Percentiles rank a stretch among this genome's conserved stretches.
phyloP scores from a whole-genome alignment of 1,140 invertebrate species.

The Thalassaphorura encarpata region DNA sequence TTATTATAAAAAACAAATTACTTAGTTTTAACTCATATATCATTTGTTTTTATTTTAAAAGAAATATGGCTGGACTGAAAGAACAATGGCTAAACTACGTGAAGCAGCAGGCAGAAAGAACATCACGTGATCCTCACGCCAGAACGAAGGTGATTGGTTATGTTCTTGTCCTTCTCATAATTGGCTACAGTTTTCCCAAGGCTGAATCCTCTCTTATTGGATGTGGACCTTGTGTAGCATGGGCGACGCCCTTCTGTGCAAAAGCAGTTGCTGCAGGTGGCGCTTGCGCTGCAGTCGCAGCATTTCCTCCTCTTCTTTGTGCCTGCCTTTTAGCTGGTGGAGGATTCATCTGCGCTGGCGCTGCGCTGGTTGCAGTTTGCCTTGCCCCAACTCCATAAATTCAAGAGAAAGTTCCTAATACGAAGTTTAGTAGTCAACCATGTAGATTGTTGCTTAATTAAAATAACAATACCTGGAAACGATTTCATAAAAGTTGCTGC shows the following conservation, averaged over 20 bases:
- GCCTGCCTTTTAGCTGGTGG: conserved; percentile 6
- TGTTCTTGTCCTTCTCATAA: conserved; percentile 1
- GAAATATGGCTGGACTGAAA: background rate
- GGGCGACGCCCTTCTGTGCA: conserved; percentile 2
- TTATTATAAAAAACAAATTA: no score
- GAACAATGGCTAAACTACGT: conserved; percentile 1
- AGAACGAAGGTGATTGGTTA: conserved; percentile 3
- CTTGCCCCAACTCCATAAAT: background rate
- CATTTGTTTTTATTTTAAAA: no score
- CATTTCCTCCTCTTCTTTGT: conserved; percentile 14
- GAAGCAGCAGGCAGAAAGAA: background rate
- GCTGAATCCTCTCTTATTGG: background rate
- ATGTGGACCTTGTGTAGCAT: conserved; percentile 5
- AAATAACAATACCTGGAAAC: no score
- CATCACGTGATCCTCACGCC: conserved; percentile 1
- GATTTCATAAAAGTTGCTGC: no score
- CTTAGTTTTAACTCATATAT: no score
- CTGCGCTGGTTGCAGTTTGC: background rate
- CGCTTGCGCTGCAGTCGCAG: conserved; percentile 7
- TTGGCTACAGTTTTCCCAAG: conserved; percentile 1
- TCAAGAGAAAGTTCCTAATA: no score
- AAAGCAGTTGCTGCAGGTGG: background rate
- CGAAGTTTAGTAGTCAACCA: no score
- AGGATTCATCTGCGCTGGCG: background rate
- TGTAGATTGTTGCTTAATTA: no score